Evolutionary conservation across 2,113 vertebrate genomes (phyloP).

Genomic region (Dissostichus mawsoni): DNA sequence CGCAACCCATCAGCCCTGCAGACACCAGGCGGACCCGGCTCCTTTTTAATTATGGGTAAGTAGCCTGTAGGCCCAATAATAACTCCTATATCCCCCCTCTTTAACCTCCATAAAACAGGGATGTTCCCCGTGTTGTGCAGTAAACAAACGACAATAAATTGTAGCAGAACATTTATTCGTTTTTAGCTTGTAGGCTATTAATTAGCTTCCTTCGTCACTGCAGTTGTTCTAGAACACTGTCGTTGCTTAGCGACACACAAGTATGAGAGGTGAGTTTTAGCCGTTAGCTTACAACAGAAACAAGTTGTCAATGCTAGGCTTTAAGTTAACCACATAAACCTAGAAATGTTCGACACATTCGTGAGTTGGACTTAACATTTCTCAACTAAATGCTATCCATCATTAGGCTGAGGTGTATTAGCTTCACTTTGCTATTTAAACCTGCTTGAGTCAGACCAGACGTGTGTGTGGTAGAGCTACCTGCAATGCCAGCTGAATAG

Average conservation of each 20-base stretch:
- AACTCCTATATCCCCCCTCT: not conserved
- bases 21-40: not conserved
- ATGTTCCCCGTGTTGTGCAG: not conserved
- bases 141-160: not conserved
- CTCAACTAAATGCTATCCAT: no score
- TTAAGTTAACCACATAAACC: not conserved
- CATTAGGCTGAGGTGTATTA: no score
- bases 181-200: no score
- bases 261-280: not conserved
- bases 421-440: not conserved
- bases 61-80: not conserved
- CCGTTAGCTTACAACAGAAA: not conserved
- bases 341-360: not conserved
- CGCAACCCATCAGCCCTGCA: constrained; percentile 27
- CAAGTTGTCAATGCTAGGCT: not conserved
- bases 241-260: not conserved
- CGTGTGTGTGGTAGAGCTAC: not conserved
- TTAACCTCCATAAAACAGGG: not conserved
- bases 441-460: no score
- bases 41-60: constrained; percentile 21
- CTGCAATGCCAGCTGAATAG: not conserved
- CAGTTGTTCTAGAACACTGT: not conserved
- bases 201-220: no score
- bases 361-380: not conserved
- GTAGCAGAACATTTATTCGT: not conserved